Evolutionary conservation across 53 echinoderm and acorn worm genomes (phyloP).

Genomic region (Paelopatides confundens): DNA sequence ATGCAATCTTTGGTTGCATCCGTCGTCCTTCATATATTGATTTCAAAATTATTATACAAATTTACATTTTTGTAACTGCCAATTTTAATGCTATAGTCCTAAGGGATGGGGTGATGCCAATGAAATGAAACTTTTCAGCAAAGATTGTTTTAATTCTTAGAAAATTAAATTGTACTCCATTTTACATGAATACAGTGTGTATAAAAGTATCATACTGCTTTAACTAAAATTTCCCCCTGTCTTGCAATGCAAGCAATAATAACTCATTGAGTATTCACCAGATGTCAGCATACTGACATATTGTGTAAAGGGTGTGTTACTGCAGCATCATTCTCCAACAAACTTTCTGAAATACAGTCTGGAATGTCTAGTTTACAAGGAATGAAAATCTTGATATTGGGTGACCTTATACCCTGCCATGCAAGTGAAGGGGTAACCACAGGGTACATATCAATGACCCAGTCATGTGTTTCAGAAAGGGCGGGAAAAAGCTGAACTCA

Average conservation of each 20-base stretch:
- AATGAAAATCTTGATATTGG: neutral
- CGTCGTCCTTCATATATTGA: too few species aligned
- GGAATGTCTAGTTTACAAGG: constrained; percentile 7
- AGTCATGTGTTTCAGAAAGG: constrained; percentile 32
- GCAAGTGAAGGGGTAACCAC: neutral
- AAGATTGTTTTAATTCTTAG: too few species aligned
- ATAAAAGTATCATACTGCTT: neutral
- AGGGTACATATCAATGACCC: neutral
- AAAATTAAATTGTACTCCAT: too few species aligned
- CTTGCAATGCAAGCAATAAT: constrained; percentile 33
- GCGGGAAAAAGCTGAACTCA: constrained; percentile 38
- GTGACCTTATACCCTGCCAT: constrained; percentile 19
- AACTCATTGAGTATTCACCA: neutral
- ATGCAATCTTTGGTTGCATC: too few species aligned
- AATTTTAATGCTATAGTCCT: too few species aligned
- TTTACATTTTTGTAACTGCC: too few species aligned
- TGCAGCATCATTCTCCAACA: neutral
- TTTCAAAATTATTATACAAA: too few species aligned
- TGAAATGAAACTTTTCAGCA: too few species aligned
- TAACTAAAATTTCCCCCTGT: neutral
- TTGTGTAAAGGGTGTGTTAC: neutral
- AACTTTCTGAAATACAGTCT: neutral
- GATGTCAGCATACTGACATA: constrained; percentile 8
- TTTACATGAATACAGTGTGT: too few species aligned
- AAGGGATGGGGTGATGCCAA: too few species aligned